A percentile compares a stretch with the other conserved stretches of the same genome.
These are phyloP conservation scores for Semnornis frantzii DNA, from an alignment of 2,113 vertebrate genomes.

Conservation along the genomic window DNA sequence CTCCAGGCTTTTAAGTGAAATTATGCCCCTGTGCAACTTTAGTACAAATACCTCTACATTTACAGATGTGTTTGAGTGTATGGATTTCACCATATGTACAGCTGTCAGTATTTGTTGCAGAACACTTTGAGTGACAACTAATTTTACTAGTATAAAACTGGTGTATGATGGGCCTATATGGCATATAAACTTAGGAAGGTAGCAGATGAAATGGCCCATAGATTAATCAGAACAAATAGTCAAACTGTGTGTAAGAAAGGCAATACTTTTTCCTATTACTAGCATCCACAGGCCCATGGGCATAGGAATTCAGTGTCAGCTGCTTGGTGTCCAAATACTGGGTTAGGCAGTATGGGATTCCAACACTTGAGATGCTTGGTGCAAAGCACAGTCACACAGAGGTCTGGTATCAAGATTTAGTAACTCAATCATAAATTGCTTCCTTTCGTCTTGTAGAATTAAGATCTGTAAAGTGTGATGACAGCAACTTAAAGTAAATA, in stretches of 20 bases:
- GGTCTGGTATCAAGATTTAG: background rate
- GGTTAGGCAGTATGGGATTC: background rate
- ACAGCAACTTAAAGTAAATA: conserved; percentile 25
- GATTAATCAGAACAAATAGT: background rate
- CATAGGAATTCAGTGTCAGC: background rate
- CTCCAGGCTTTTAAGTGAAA: background rate
- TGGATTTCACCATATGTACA: background rate
- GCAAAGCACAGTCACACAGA: background rate
- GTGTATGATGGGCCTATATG: background rate
- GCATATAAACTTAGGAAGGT: background rate
- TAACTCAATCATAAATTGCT: background rate
- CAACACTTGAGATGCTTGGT: background rate
- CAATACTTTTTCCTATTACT: background rate
- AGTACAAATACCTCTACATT: background rate
- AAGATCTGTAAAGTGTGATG: conserved; percentile 43
- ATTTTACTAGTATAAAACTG: background rate
- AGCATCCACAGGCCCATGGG: background rate
- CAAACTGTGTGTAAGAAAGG: background rate
- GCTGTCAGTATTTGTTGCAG: background rate
- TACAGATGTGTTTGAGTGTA: background rate
- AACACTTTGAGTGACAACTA: background rate
- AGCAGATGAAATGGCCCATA: background rate
- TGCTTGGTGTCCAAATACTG: background rate
- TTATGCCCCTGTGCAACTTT: background rate
- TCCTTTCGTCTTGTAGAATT: background rate